Evolutionary conservation across 1,140 invertebrate species (phyloP).

Genomic region (Bombus polaris): DNA sequence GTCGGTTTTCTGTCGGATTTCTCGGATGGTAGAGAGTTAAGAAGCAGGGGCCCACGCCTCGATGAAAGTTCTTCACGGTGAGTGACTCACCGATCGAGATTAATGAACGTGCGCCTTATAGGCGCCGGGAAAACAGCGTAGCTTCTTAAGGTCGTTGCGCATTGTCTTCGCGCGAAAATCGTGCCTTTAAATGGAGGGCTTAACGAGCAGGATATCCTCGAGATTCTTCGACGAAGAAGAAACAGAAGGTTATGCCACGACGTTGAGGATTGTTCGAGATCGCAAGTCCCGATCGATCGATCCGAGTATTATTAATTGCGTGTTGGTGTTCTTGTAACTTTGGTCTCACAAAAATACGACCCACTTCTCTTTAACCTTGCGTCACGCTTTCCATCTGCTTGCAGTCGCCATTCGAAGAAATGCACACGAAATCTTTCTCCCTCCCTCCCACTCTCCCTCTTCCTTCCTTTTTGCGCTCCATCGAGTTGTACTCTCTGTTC

Average conservation of each 20-base stretch:
- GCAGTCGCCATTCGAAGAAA: not conserved
- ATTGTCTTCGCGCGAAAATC: slow-evolving; percentile 66
- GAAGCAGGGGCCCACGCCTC: slow-evolving; percentile 51
- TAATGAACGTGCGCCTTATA: slow-evolving; percentile 69
- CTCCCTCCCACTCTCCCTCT: not conserved
- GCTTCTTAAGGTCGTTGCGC: slow-evolving; percentile 62
- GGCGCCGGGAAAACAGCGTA: slow-evolving; percentile 65
- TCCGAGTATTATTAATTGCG: slow-evolving; percentile 9
- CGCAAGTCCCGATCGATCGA: slow-evolving; percentile 4
- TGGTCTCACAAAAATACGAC: slow-evolving; percentile 27
- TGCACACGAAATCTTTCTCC: not conserved
- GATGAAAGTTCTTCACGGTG: slow-evolving; percentile 64
- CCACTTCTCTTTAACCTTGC: slow-evolving; percentile 35
- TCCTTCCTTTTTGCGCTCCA: not conserved
- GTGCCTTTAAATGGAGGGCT: slow-evolving; percentile 40
- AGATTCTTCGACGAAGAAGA: not conserved
- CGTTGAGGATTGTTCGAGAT: not conserved
- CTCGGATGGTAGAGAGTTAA: not conserved
- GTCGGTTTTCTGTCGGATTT: slow-evolving; percentile 10
- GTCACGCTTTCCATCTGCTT: slow-evolving; percentile 38
- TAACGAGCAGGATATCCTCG: slow-evolving; percentile 52
- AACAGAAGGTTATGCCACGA: not conserved
- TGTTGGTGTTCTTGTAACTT: slow-evolving; percentile 4
- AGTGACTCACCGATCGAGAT: slow-evolving; percentile 73
- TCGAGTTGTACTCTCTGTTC: not conserved